A percentile compares a stretch with the other conserved stretches of the same genome.
phyloP scores from a whole-genome alignment of 2,888 invertebrate genomes.

The Labia minor region DNA sequence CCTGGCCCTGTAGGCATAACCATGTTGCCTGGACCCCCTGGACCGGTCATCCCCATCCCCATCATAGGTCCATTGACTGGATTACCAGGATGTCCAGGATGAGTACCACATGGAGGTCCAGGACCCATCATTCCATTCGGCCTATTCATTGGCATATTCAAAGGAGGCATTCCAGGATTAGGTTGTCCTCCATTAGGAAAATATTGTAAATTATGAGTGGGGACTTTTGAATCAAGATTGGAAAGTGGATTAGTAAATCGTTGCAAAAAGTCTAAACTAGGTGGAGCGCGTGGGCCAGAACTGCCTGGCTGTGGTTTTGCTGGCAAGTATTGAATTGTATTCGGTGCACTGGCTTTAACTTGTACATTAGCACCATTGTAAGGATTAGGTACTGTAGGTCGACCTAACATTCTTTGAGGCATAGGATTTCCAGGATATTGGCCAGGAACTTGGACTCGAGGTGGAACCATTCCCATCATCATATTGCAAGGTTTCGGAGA shows the following conservation, averaged over 20 bases:
- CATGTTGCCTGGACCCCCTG: slow-evolving; percentile 36
- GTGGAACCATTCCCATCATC: slow-evolving; percentile 28
- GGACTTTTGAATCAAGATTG: slow-evolving; percentile 58
- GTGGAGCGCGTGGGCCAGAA: slow-evolving; percentile 64
- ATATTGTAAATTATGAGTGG: slow-evolving; percentile 59
- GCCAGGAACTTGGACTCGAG: slow-evolving; percentile 42
- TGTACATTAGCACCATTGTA: slow-evolving; percentile 67
- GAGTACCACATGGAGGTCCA: slow-evolving; percentile 26
- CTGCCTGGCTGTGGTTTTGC: slow-evolving; percentile 77
- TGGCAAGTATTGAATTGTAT: slow-evolving; percentile 95
- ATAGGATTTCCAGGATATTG: slow-evolving; percentile 37
- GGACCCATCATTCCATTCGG: slow-evolving; percentile 36
- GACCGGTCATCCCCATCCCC: slow-evolving; percentile 31
- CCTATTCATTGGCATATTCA: slow-evolving; percentile 41
- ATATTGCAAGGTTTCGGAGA: slow-evolving; percentile 30
- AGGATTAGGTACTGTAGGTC: slow-evolving; percentile 45
- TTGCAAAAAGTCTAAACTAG: slow-evolving; percentile 80
- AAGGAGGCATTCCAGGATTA: slow-evolving; percentile 41
- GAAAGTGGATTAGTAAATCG: slow-evolving; percentile 76
- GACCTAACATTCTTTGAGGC: slow-evolving; percentile 50
- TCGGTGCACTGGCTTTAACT: slow-evolving; percentile 92
- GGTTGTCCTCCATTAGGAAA: slow-evolving; percentile 52
- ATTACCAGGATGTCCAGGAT: slow-evolving; percentile 27
- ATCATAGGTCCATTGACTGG: slow-evolving; percentile 37
- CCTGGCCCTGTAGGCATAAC: slow-evolving; percentile 44